Base-by-base conservation (phyloP, 1,140 invertebrate species). In the Drosophila mauritiana region DNA sequence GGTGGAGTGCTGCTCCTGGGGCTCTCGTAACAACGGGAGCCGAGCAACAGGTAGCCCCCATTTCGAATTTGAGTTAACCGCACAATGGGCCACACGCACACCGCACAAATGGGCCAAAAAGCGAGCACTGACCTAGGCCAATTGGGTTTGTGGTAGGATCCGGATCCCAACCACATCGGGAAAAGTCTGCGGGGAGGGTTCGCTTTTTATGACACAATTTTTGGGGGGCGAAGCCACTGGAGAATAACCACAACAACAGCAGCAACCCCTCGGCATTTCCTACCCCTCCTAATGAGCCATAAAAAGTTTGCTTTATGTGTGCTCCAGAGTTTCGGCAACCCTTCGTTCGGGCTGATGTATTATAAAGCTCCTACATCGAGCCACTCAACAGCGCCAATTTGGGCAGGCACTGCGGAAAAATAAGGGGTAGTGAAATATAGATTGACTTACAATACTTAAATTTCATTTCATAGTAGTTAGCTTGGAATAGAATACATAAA, bases 61-160 rank as follows among this genome's bases (percentile, higher is more conserved):
- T 31, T 15, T 17, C 45, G 25, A 42, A 51, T 58, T 58, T 48
- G 20, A 34, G 25, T 20, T 73, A 89, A 78, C 80, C 84, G 65
- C 84, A 89, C 68, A 68, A 78, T 64, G 61, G 61, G 85, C 73
- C 76, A 77, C 84, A 89, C 80, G 68, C 76, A 89, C 70, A 69
- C 42, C 15, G n/a, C 25, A 45, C 52, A 61, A 45, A 37, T 31
- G 69, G 39, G 46, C 46, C 39, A 40, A 51, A 51, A 65, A 40
- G 46, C 17, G 25, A 56, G 56, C 39, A 67, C 82, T 91, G 89
- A 91, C 89, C 89, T 91, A 88, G 75, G 78, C 67, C 89, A 91
- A 88, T 65, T 56, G 63, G 74, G 58, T 89, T 91, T 85, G 75
- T 78, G 80, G 89, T 91, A 91, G 80, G 80, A 64, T 78, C 43